These are phyloP conservation scores for Anas bahamensis DNA, from an alignment of 2,797 vertebrate genomes.

Conservation along the genomic window DNA sequence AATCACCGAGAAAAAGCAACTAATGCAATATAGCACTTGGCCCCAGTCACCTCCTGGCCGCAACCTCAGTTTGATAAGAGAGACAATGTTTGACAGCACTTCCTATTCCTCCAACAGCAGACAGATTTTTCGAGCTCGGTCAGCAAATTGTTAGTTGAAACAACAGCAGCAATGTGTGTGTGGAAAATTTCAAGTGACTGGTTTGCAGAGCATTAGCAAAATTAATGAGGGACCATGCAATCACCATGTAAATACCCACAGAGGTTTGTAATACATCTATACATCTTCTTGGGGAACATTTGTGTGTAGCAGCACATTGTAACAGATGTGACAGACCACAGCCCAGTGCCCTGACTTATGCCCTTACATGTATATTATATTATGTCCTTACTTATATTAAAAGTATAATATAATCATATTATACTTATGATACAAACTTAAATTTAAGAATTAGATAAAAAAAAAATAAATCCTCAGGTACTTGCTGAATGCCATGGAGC, in stretches of 20 bases:
- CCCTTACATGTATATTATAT: too few species aligned
- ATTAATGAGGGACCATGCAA: not conserved
- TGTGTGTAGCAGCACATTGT: accelerated
- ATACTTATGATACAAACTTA: not conserved
- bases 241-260: not conserved
- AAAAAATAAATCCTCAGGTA: not conserved
- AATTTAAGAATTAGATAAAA: not conserved
- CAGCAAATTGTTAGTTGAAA: not conserved
- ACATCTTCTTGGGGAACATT: accelerated
- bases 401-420: too few species aligned
- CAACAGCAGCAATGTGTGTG: not conserved
- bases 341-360: not conserved
- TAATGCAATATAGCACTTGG: not conserved
- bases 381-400: too few species aligned
- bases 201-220: not conserved
- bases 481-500: not conserved
- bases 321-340: not conserved
- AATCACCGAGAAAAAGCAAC: not conserved
- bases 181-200: not conserved
- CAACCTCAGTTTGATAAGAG: not conserved
- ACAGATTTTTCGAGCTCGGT: not conserved
- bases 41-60: accelerated
- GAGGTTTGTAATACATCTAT: not conserved
- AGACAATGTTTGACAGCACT: not conserved
- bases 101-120: not conserved